Percentiles rank a stretch among this genome's conserved stretches.
These are phyloP conservation scores for Apogon hyalosoma DNA, from an alignment of 2,797 vertebrate genomes.

Conservation along the genomic window DNA sequence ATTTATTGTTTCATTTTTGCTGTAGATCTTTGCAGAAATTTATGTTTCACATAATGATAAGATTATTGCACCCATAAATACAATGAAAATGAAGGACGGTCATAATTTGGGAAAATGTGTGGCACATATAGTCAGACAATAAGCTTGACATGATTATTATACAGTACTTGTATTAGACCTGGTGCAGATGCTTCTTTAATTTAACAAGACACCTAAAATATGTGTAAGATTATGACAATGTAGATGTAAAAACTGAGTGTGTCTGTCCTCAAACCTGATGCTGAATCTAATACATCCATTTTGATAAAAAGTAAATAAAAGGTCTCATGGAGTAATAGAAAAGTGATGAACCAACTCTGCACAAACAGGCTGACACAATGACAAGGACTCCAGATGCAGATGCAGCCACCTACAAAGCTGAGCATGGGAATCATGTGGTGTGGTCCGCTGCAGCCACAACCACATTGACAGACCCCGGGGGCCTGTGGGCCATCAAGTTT, in stretches of 20 bases:
- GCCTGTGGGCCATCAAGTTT: slow-evolving; percentile 76
- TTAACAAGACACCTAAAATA: no score
- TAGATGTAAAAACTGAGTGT: neutral
- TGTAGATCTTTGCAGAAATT: no score
- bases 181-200: no score
- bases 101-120: no score
- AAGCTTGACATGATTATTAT: no score
- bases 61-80: no score
- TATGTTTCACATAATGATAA: no score
- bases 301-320: neutral
- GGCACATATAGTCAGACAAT: no score
- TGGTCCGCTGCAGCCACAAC: slow-evolving; percentile 68
- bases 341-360: neutral
- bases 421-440: slow-evolving; percentile 66
- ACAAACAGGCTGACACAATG: slow-evolving; percentile 17
- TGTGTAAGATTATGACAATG: no score
- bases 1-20: no score
- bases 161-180: no score
- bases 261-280: neutral
- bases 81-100: no score
- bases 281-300: neutral
- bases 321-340: neutral
- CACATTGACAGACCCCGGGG: slow-evolving; percentile 49
- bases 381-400: slow-evolving; percentile 10
- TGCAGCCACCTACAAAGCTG: slow-evolving; percentile 49